Percentiles rank a stretch among this genome's conserved stretches.
Conservation (phyloP, 2,797 vertebrate species). For the Rhinogobio ventralis region DNA sequence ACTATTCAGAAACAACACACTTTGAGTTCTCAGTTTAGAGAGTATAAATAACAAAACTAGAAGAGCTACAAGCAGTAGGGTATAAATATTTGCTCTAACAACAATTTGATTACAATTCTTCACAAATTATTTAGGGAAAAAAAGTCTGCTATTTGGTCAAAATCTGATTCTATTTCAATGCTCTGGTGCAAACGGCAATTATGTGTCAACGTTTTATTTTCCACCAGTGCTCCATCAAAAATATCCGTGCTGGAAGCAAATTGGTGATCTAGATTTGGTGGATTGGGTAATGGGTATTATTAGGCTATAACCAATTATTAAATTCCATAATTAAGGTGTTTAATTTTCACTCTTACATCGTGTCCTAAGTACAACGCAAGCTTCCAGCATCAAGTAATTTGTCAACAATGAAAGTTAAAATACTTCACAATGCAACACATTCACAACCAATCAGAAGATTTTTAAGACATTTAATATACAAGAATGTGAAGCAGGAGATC, state of each 20-base stretch:
- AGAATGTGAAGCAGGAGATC: not conserved
- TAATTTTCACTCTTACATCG: not conserved
- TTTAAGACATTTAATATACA: not conserved
- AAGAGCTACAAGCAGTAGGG: not conserved
- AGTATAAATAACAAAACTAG: not conserved
- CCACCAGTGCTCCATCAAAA: not conserved
- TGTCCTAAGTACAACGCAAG: not conserved
- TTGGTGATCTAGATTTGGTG: not conserved
- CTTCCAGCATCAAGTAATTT: not conserved
- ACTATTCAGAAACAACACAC: not conserved
- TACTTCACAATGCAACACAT: not conserved
- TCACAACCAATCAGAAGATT: conserved; percentile 12
- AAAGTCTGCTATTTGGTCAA: not conserved
- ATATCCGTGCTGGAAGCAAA: not conserved
- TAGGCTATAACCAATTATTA: not conserved
- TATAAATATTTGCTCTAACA: not conserved
- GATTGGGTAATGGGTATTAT: conserved; percentile 13
- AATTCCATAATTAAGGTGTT: not conserved
- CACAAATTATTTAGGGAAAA: not conserved
- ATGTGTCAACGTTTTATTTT: not conserved
- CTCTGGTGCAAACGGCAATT: not conserved
- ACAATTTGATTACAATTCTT: not conserved
- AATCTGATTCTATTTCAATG: not conserved
- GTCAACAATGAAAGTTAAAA: not conserved
- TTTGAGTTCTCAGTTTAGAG: not conserved